A percentile compares a stretch with the other conserved stretches of the same genome.
These are phyloP conservation scores for Salticus scenicus DNA, from an alignment of 2,888 invertebrate species.

Conservation along the genomic window DNA sequence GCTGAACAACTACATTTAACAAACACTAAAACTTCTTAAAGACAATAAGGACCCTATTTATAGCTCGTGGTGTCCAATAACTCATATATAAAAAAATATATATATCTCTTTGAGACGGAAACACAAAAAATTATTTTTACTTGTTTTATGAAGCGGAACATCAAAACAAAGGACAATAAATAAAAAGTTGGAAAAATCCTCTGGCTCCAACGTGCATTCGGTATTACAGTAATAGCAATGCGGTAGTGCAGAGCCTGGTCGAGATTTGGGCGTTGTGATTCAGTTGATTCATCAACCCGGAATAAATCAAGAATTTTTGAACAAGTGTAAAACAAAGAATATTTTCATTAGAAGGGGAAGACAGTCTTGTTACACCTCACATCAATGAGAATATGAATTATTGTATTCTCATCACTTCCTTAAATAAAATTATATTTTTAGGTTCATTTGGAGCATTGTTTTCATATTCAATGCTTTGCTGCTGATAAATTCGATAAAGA, in stretches of 20 bases:
- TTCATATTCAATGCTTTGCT: too few species aligned
- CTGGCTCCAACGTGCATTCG: constrained; percentile 7
- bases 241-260: not conserved
- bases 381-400: not conserved
- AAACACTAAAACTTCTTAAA: constrained; percentile 39
- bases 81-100: constrained; percentile 15
- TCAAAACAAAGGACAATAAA: constrained; percentile 49
- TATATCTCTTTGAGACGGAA: constrained; percentile 26
- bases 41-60: constrained; percentile 53
- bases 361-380: not conserved
- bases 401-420: not conserved
- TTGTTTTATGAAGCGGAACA: constrained; percentile 39
- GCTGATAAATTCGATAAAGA: too few species aligned
- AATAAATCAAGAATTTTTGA: not conserved
- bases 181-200: constrained; percentile 9
- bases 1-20: constrained; percentile 25
- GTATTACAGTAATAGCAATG: constrained; percentile 5
- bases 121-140: constrained; percentile 35
- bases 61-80: constrained; percentile 46
- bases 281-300: not conserved
- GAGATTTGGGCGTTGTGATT: not conserved
- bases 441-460: not conserved
- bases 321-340: not conserved
- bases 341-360: not conserved
- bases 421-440: constrained; percentile 8